Evolutionary conservation across 2,797 vertebrate genomes (phyloP), one percentile per base, ranked within the genome.

Genomic region (Acanthornis magna): DNA sequence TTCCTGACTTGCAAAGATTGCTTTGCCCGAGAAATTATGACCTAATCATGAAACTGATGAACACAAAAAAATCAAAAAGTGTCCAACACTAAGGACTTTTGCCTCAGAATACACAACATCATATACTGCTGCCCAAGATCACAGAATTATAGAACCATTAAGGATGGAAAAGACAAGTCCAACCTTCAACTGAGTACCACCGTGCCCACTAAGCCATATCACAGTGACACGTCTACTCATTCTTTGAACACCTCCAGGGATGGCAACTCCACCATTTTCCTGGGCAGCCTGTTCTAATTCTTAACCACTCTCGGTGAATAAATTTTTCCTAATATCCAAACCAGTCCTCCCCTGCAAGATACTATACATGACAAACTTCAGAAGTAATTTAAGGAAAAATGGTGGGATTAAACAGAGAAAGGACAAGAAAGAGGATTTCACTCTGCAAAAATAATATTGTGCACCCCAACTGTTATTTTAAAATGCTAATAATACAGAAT

Each of bases 151-250:
- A 25, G 22, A n/a, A 65, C 12, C 42, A 65, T n/a, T 65, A n/a
- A 45, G 42, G 32, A n/a, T n/a, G 30, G 62, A 65, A 65, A 65
- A 45, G 32, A 45, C 62, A 68, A 75, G 18, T 32, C 34, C 55
- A 55, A 23, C 30, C 30, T 54, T 61, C 42, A 54, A 17, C 13
- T 12, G 34, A 68, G 22, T 27, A 42, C 7, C 18, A 36, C 30
- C 42, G 61, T 3, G 7, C 2, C 4, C 30, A 48, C 22, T 48
- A 61, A 36, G 26, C 30, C 2, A 0, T 11, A 54, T 23, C 15
- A 74, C 21, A 45, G 26, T 20, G 30, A 54, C 34, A 61, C 0
- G 0, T 36, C 16, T 22, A 16, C 32, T 26, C 47, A 30, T 67
- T 27, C 18, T 54, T 9, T 34, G 34, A 68, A 32, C 34, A 54